Evolutionary conservation across 2,113 vertebrate species (phyloP).

Genomic region (Gorilla gorilla): DNA sequence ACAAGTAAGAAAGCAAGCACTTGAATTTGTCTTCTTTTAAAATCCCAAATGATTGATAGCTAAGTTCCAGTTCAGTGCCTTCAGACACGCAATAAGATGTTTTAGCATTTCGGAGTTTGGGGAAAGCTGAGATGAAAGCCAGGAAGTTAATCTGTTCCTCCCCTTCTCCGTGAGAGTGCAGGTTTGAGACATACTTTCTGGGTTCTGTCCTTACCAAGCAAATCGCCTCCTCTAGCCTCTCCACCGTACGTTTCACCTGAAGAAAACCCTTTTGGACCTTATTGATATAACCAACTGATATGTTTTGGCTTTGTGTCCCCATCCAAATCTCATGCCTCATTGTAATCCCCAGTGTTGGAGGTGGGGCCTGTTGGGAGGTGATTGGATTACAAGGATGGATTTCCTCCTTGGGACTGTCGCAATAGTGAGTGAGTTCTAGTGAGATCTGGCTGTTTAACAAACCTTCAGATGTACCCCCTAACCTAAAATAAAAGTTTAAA

Average conservation of each 20-base stretch:
- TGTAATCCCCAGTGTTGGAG: too few relatives aligned
- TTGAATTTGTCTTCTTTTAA: neutral
- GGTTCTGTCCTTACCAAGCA: neutral
- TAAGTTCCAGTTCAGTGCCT: neutral
- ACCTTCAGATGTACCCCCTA: too few relatives aligned
- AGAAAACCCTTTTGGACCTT: neutral
- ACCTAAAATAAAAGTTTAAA: too few relatives aligned
- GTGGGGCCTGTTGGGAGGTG: too few relatives aligned
- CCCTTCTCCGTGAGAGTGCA: neutral
- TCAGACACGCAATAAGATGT: neutral
- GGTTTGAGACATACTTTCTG: neutral
- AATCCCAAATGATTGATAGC: neutral
- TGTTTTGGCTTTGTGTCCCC: too few relatives aligned
- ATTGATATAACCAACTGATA: neutral
- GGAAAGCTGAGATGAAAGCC: neutral
- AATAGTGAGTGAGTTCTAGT: too few relatives aligned
- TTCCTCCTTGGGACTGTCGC: too few relatives aligned
- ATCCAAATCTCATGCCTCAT: too few relatives aligned
- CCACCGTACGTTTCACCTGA: neutral
- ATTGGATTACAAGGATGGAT: too few relatives aligned
- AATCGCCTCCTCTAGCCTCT: neutral
- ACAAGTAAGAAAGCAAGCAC: neutral
- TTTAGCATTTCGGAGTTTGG: neutral
- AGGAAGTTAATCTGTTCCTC: neutral
- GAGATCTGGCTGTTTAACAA: too few relatives aligned